Evolutionary conservation across 1,140 invertebrate species (phyloP).

Genomic region (Frieseomelitta varia): DNA sequence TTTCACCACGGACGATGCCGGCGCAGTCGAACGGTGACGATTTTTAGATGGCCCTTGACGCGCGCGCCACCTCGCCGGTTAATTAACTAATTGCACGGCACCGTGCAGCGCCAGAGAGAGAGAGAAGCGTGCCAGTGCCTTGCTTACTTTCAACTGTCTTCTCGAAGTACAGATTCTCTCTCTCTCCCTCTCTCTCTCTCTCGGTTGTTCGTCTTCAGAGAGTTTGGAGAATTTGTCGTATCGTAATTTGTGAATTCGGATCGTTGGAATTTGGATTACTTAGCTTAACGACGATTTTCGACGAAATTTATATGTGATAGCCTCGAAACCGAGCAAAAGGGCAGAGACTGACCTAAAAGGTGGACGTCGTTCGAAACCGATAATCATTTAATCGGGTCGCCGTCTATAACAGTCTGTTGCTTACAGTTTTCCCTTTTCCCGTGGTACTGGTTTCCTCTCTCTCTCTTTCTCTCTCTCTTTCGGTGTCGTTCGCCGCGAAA

Average conservation of each 20-base stretch:
- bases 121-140: too few relatives aligned
- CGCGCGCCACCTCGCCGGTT: not conserved
- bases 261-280: too few relatives aligned
- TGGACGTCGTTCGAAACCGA: not conserved
- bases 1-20: not conserved
- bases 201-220: too few relatives aligned
- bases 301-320: too few relatives aligned
- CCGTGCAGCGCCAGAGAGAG: not conserved
- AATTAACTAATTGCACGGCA: slow-evolving; percentile 32
- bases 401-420: not conserved
- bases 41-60: not conserved
- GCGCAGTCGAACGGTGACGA: slow-evolving; percentile 11
- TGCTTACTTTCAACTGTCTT: not conserved
- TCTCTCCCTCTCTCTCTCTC: not conserved
- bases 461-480: not conserved
- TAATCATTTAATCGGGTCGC: slow-evolving; percentile 1
- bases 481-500: not conserved
- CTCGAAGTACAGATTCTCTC: not conserved
- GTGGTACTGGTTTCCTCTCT: not conserved
- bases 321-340: not conserved
- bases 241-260: too few relatives aligned
- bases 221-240: too few relatives aligned
- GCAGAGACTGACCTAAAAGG: not conserved
- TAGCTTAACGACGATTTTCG: not conserved
- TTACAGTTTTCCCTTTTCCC: slow-evolving; percentile 1